Conservation (phyloP, 2,888 invertebrate species). For the Oegoconia quadripuncta region DNA sequence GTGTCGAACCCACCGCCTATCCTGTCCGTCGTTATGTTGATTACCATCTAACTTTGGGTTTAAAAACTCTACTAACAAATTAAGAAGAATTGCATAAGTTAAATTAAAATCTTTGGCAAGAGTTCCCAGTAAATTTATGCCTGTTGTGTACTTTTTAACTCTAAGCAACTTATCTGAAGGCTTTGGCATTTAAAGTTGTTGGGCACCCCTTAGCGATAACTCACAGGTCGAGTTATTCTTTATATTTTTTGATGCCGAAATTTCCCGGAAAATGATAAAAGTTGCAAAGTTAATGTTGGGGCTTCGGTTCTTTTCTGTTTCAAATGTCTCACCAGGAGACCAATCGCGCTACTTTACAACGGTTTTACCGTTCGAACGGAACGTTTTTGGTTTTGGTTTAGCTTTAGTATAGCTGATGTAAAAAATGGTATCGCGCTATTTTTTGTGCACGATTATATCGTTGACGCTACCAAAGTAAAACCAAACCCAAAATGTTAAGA, state of each 20-base stretch:
- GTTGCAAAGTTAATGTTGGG: background rate
- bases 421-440: no score
- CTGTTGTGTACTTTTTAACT: constrained; percentile 41
- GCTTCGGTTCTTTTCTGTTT: background rate
- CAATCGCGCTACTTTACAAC: no score
- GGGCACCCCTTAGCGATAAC: background rate
- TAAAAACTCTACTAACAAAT: constrained; percentile 62
- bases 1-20: no score
- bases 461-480: no score
- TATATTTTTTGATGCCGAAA: constrained; percentile 1
- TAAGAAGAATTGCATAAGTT: constrained; percentile 72
- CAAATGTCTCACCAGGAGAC: no score
- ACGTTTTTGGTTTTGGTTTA: no score
- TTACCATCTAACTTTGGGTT: constrained; percentile 9
- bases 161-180: constrained; percentile 4
- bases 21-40: constrained; percentile 2
- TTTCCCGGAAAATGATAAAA: constrained; percentile 6
- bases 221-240: background rate
- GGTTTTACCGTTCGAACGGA: no score
- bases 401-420: no score
- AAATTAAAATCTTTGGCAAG: constrained; percentile 69
- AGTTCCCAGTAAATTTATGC: constrained; percentile 53
- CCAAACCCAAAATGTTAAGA: no score
- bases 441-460: no score
- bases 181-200: constrained; percentile 2